Base-by-base conservation (phyloP, 2,797 vertebrate species). In the Gymnothorax reevesii region DNA sequence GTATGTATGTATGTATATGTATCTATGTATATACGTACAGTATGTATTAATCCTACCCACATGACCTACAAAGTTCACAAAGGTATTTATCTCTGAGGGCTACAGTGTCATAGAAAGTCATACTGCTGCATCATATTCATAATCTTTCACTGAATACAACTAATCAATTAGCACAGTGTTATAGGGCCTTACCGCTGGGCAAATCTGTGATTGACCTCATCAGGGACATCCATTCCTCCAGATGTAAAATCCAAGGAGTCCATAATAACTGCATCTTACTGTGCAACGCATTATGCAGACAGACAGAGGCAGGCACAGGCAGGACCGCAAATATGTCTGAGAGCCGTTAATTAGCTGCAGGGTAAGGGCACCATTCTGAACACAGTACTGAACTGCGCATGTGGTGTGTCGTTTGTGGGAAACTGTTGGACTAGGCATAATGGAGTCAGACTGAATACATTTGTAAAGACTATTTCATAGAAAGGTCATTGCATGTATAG, bases 221-320 rank as follows among this genome's bases (percentile, higher is more conserved):
- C 27, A 42, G 83, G 83, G 64, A 27, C 7, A 52, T 64, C 52
- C 22, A 49, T 73, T 84, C 84, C 22, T 9, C 49, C 7, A 73
- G 52, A 73, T 22, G 7, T n/a, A 73, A 64, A 84, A 52, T 55
- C 25, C 27, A 27, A 27, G 13, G 66, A 8, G 62, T 52, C 49
- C 84, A 6, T 54, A 71, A 84, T 64, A n/a, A 25, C 52, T 57
- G 84, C 83, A 64, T 60, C 57, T 59, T n/a, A 83, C 55, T 62
- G 55, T 54, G 20, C 52, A 20, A 20, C 22, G 8, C 77, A 52
- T 54, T 33, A 66, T 77, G 33, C 33, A 42, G 33, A 42, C 33
- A 42, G 27, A 5, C 73, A 49, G 49, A 55, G 22, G 75, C 33
- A 79, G 27, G 13, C 13, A 71, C 27, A 73, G 69, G 15, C 25